Conservation (phyloP, 2,888 invertebrate genomes). For the Disparrhopalites patrizii region DNA sequence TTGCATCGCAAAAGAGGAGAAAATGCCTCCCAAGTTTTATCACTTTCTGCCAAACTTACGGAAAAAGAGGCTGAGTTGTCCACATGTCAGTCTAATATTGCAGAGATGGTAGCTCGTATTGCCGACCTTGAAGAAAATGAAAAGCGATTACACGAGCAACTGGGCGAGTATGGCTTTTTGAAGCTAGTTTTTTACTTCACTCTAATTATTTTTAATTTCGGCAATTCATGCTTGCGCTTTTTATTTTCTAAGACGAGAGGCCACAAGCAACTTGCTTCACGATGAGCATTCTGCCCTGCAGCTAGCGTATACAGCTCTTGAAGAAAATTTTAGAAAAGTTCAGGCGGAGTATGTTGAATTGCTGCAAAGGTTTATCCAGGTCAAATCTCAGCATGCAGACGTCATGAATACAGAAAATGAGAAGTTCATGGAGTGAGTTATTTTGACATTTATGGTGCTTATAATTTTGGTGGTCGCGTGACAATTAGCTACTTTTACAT, state of each 20-base stretch:
- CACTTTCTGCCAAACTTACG: conserved; percentile 77
- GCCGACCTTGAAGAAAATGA: conserved; percentile 45
- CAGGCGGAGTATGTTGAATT: conserved; percentile 83
- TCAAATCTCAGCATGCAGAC: conserved; percentile 92
- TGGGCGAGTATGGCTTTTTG: neutral
- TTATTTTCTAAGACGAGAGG: conserved; percentile 58
- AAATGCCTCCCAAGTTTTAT: conserved; percentile 89
- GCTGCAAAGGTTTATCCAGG: conserved; percentile 80
- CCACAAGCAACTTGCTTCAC: conserved; percentile 77
- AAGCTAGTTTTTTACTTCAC: neutral
- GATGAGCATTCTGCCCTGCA: conserved; percentile 95
- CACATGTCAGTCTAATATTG: conserved; percentile 35
- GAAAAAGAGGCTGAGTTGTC: conserved; percentile 73
- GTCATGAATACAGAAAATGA: conserved; percentile 97
- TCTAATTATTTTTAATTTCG: too few species aligned
- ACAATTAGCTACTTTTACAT: too few species aligned
- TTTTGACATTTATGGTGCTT: conserved; percentile 16
- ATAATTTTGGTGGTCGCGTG: neutral
- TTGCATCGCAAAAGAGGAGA: conserved; percentile 84
- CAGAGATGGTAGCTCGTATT: conserved; percentile 41
- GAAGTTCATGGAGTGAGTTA: conserved; percentile 73
- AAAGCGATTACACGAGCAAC: conserved; percentile 1
- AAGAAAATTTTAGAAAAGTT: conserved; percentile 78
- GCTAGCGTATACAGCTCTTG: conserved; percentile 80
- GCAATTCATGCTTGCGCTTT: neutral